phyloP scores from a whole-genome alignment of 2,797 vertebrate genomes.

The Phoebastria nigripes region DNA sequence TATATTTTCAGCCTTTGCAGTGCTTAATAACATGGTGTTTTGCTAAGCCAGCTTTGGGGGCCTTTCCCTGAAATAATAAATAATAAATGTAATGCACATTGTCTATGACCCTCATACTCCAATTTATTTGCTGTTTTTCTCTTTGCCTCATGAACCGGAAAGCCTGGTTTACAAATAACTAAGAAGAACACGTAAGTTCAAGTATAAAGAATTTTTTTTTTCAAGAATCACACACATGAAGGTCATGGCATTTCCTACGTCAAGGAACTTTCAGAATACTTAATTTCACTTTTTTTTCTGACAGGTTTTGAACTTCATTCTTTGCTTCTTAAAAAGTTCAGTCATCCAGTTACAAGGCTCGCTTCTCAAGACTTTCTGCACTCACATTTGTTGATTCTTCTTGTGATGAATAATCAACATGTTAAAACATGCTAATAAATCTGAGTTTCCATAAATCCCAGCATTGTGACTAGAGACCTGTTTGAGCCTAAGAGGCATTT shows the following conservation, averaged over 20 bases:
- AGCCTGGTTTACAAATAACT: neutral
- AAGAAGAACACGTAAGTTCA: neutral
- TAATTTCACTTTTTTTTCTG: neutral
- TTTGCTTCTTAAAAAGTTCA: neutral
- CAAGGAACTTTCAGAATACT: neutral
- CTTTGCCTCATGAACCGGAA: neutral
- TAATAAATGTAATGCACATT: neutral
- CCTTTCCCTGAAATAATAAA: neutral
- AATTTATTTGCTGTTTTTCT: neutral
- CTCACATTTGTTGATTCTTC: neutral
- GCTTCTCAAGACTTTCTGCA: neutral
- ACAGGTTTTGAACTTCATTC: neutral
- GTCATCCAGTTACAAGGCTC: neutral
- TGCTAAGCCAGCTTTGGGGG: neutral
- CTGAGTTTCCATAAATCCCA: neutral
- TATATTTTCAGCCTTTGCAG: neutral
- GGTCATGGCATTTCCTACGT: neutral
- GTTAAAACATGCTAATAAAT: slow-evolving; percentile 17
- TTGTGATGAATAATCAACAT: neutral
- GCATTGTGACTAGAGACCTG: neutral
- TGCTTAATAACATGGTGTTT: neutral
- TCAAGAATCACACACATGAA: neutral
- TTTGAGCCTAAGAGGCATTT: neutral
- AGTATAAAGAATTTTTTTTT: neutral
- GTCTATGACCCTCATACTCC: neutral